Base-by-base conservation (phyloP, 1,140 invertebrate species). In the Venturia canescens region DNA sequence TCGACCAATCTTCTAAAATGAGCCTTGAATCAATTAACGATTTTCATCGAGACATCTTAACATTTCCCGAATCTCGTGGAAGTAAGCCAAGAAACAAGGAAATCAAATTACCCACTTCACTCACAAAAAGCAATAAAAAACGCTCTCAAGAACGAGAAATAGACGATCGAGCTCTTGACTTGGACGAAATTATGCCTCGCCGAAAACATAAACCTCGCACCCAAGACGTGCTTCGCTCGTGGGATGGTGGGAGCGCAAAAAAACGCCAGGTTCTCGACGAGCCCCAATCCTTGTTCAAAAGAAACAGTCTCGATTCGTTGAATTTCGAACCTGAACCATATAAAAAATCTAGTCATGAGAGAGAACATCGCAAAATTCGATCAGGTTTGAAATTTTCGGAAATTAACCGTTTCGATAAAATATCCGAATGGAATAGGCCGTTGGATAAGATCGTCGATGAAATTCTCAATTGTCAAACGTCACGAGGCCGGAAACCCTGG, bases 1-100 rank as follows among this genome's bases (percentile, higher is more conserved):
- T 63, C 27, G 0, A 76, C 72, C 53, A 76, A 53, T 76, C 72
- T 34, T 76, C 72, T 50, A 76, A 29, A 63, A 63, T 76, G 3
- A 60, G 16, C 7, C 26, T 34, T 16, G 50, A 26, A 48, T 53
- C 44, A 23, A 74, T 74, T 5, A 53, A 74, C 44, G 21, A 27
- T 53, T 1, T 23, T 11, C 0, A 13, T 23, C 60, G 21, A 26
- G 21, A 16, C 29, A 6, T 13, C 1, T 34, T 34, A 26, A 11
- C 3, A 3, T 21, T 16, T 44, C 69, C 34, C 9, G 69, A 48
- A 38, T 44, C 21, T 15, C 69, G 26, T 16, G 69, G 23, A 26
- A 71, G 7, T 48, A n/a, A 71, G 34, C 16, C 34, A 11, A 71
- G 44, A 27, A 29, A 0, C 21, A 15, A 69, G 0, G 66, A 48